These are phyloP conservation scores for Cichlasoma orientale DNA, from an alignment of 2,797 vertebrate genomes.

Conservation along the genomic window DNA sequence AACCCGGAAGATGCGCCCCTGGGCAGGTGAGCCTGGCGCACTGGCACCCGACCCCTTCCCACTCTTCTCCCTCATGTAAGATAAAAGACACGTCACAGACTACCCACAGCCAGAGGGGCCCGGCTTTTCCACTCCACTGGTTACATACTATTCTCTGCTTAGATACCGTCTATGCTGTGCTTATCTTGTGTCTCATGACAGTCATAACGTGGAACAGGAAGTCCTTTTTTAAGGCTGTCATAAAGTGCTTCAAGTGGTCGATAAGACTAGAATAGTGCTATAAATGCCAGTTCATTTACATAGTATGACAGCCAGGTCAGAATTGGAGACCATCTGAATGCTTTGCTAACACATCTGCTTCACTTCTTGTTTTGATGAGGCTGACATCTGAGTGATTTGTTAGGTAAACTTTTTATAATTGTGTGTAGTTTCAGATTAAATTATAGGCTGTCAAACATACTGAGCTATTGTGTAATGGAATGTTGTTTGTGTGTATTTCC, in stretches of 20 bases:
- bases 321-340: conserved; percentile 3
- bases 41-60: conserved; percentile 51
- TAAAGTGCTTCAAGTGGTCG: not conserved
- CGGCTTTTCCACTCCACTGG: conserved; percentile 18
- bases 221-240: not conserved
- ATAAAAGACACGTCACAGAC: conserved; percentile 64
- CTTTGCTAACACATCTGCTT: conserved; percentile 10
- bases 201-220: conserved; percentile 11
- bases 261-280: not conserved
- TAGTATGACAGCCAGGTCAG: not conserved
- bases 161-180: conserved; percentile 1
- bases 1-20: conserved; percentile 90
- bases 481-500: not conserved
- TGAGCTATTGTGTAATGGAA: not conserved
- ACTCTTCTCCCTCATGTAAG: conserved; percentile 75
- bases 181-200: conserved; percentile 26
- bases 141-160: conserved; percentile 20
- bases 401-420: conserved; percentile 8
- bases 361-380: not conserved
- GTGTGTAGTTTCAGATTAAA: conserved; percentile 5
- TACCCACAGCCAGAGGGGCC: conserved; percentile 31
- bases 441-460: conserved; percentile 1
- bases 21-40: conserved; percentile 88
- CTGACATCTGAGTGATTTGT: conserved; percentile 7
- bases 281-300: not conserved